These are phyloP conservation scores for Rhombomys opimus DNA, from an alignment of 2,113 vertebrate species.

Conservation along the genomic window DNA sequence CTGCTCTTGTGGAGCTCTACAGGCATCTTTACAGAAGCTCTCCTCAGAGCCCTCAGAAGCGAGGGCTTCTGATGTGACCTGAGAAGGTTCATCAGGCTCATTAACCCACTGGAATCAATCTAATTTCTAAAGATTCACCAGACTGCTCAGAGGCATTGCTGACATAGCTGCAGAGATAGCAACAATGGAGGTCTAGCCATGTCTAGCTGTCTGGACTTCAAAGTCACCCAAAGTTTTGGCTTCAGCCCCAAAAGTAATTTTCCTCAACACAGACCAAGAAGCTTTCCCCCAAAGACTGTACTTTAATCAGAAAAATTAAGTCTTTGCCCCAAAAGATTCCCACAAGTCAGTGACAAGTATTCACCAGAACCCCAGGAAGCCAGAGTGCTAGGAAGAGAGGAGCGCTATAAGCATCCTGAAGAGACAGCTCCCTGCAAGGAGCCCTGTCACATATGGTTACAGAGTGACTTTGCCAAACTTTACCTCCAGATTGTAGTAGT, in stretches of 20 bases:
- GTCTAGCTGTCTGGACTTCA: constrained; percentile 66
- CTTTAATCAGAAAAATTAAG: constrained; percentile 32
- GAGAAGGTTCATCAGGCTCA: not conserved
- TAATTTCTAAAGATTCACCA: constrained; percentile 21
- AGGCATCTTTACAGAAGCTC: not conserved
- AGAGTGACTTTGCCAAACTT: not conserved
- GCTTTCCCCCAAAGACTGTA: constrained; percentile 41
- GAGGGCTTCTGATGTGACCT: not conserved
- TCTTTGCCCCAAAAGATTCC: not conserved
- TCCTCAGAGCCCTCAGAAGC: not conserved
- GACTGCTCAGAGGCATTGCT: not conserved
- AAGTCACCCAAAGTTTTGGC: constrained; percentile 75
- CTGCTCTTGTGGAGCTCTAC: constrained; percentile 24
- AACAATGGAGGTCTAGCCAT: not conserved
- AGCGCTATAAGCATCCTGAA: not conserved
- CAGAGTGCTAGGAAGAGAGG: not conserved
- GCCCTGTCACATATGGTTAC: not conserved
- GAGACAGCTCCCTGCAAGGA: not conserved
- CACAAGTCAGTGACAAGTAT: not conserved
- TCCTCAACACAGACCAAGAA: constrained; percentile 67
- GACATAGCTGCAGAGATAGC: not conserved
- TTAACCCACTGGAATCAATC: not conserved
- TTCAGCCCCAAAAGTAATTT: constrained; percentile 72
- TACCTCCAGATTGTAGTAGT: not conserved
- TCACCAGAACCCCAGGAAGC: not conserved